A percentile compares a stretch with the other conserved stretches of the same genome.
These are phyloP conservation scores for Hesperophylax magnus DNA, from an alignment of 1,140 invertebrate genomes.

Conservation along the genomic window DNA sequence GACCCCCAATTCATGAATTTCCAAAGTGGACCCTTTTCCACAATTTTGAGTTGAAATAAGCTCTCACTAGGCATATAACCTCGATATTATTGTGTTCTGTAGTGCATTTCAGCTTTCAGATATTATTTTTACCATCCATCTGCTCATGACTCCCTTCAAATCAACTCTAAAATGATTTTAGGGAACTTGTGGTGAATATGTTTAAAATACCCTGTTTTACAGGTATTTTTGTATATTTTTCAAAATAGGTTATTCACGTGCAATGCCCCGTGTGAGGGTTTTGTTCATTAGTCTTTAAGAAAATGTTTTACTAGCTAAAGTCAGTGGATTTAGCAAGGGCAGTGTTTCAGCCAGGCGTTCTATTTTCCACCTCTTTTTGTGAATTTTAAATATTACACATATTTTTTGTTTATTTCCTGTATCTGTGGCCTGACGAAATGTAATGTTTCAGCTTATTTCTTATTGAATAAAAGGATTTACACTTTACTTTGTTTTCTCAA, in stretches of 20 bases:
- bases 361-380: too few species aligned
- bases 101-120: slow-evolving; percentile 28
- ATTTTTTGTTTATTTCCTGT: too few species aligned
- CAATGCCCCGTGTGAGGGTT: neutral
- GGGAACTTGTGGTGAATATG: neutral
- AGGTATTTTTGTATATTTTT: slow-evolving; percentile 21
- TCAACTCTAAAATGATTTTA: slow-evolving; percentile 56
- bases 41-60: slow-evolving; percentile 77
- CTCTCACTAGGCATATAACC: slow-evolving; percentile 35
- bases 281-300: neutral
- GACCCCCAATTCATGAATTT: slow-evolving; percentile 69
- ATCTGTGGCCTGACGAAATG: too few species aligned
- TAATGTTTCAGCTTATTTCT: neutral
- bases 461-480: slow-evolving; percentile 17
- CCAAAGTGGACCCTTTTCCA: slow-evolving; percentile 80
- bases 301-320: too few species aligned
- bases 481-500: slow-evolving; percentile 20
- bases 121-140: slow-evolving; percentile 32
- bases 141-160: slow-evolving; percentile 42
- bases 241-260: neutral
- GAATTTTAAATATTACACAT: too few species aligned
- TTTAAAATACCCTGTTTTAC: neutral
- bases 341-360: too few species aligned
- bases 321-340: too few species aligned
- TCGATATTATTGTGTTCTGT: slow-evolving; percentile 42